Base-by-base conservation (phyloP, 1,140 invertebrate species). In the Drosophila cardini region DNA sequence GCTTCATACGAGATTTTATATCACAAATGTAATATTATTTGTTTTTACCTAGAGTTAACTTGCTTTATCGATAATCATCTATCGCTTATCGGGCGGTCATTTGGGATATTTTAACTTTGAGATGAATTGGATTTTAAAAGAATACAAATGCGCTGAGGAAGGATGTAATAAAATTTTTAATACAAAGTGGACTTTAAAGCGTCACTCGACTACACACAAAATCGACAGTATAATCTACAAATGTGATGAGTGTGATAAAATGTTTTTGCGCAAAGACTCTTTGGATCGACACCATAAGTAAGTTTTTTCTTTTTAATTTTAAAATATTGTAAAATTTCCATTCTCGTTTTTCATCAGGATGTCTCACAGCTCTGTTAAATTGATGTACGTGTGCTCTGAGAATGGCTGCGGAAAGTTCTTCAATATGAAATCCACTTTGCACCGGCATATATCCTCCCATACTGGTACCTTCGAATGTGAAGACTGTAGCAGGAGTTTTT, bases 311-410 rank as follows among this genome's bases (percentile, higher is more conserved):
- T 6, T 13, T 8, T 4, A 1, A 18, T 4, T 46, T 10, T 48
- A 15, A 57, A 10, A 9, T 21, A 6, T 13, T 32, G 1, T 10
- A 6, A n/a, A n/a, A n/a, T n/a, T n/a, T n/a, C n/a, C 10, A 18
- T 50, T 46, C 13, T 42, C 3, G 0, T 15, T 36, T 38, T 11
- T 11, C 1, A 0, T 38, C 13, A 67, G 63, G 30, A 26, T 58
- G 26, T 40, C 63, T 15, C 55, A 72, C 46, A 67, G 63, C 63
- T 43, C 32, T 13, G 16, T 16, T 13, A 4, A 60, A 34, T 9
- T 68, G 36, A 42, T 67, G 70, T 68, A 67, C 43, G 43, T 67
- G 13, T 72, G 62, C 53, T 26, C 70, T 9, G 55, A 18, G 18
- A 42, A 34, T 16, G 62, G 18, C 9, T 67, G 69, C 15, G 46